These are phyloP conservation scores for Hydropotes inermis DNA, from an alignment of 2,113 vertebrate genomes.

Conservation along the genomic window DNA sequence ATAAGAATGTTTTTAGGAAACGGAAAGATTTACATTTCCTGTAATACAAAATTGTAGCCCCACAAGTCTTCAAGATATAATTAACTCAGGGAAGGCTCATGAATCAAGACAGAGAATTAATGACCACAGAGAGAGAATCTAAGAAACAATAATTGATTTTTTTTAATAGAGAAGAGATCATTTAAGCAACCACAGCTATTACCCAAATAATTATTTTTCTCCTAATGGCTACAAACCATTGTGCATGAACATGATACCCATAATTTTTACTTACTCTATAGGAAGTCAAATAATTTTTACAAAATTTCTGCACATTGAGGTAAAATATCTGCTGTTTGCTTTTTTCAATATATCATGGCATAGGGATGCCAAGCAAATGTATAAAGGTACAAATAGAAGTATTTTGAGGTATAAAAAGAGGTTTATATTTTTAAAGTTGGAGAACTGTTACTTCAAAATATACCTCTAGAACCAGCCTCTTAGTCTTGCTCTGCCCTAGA, in stretches of 20 bases:
- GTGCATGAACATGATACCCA: conserved; percentile 39
- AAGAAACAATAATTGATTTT: conserved; percentile 76
- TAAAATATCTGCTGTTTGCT: conserved; percentile 16
- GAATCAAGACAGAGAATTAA: conserved; percentile 72
- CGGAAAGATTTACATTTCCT: conserved; percentile 59
- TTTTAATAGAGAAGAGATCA: conserved; percentile 67
- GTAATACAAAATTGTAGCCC: conserved; percentile 51
- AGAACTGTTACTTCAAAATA: conserved; percentile 38
- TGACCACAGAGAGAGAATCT: conserved; percentile 69
- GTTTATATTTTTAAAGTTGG: conserved; percentile 32
- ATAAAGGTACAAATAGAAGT: neutral
- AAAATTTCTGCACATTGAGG: neutral
- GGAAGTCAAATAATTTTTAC: conserved; percentile 22
- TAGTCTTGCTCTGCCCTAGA: neutral
- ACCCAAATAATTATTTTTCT: conserved; percentile 77
- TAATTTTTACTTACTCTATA: conserved; percentile 32
- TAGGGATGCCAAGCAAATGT: neutral
- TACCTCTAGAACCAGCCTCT: neutral
- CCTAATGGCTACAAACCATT: conserved; percentile 60
- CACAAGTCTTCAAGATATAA: conserved; percentile 57
- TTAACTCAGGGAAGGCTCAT: conserved; percentile 74
- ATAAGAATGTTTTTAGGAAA: conserved; percentile 49
- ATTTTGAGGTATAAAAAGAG: conserved; percentile 19
- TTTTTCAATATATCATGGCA: neutral
- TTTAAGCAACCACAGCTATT: conserved; percentile 66